Evolutionary conservation across 1,140 invertebrate genomes (phyloP), one percentile per base, ranked within the genome.

Genomic region (Augochlora pura): DNA sequence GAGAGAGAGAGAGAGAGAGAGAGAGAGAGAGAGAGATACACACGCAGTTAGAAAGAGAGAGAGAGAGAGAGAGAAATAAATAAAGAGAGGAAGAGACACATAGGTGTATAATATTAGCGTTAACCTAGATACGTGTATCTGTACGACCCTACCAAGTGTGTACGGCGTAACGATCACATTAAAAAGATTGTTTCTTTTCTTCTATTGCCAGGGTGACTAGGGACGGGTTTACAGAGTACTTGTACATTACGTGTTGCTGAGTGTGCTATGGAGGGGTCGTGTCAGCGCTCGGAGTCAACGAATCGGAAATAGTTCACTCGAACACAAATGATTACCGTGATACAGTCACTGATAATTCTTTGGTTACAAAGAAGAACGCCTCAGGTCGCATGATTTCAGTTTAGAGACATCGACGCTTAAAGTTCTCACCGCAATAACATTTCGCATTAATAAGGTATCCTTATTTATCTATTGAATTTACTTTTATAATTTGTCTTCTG

Each of bases 51-150:
- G 54, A 32, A 18, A 57, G 27, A 69, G 52, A 57, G 18, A 57
- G 67, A 54, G 32, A 6, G 21, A 67, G 21, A 68, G 10, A 68
- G 18, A 70, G 16, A 71, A 6, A 60, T 38, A 71, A 6, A 42
- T n/a, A 60, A 18, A 69, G n/a, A 76, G 38, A 64, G n/a, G 54
- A 21, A 38, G 49, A 52, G 49, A 73, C 62, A 79, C 49, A 79
- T 79, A 66, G 75, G 79, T 80, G 86, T 83, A 87, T 73, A 78
- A 78, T 72, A 66, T 72, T 72, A 68, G 65, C 59, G 32, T 81
- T 71, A 79, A 64, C 70, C 75, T 80, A 59, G 59, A 73, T 82
- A 69, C 68, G 77, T 80, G 69, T 78, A 54, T 75, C 62, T 78
- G 42, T 64, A 72, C 67, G 62, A 73, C 9, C 65, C 65, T 84